A percentile compares a stretch with the other conserved stretches of the same genome.
Evolutionary conservation across 2,888 invertebrate species (phyloP).

Genomic region (Apodemia mormo): DNA sequence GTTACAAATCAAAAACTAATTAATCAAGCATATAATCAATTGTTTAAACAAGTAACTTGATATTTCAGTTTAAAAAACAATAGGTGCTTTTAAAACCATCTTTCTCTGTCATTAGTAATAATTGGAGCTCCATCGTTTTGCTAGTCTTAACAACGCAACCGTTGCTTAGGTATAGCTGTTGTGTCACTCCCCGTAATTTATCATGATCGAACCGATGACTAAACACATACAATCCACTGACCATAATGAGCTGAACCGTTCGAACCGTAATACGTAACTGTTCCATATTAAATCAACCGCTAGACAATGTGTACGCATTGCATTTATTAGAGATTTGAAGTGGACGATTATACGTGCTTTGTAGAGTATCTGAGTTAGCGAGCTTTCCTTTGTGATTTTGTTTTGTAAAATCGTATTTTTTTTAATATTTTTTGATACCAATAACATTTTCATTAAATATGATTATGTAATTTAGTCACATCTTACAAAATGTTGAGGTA

Average conservation of each 20-base stretch:
- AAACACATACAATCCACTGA: conserved; percentile 33
- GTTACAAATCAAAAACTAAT: too few species aligned
- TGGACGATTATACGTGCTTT: too few species aligned
- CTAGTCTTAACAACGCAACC: conserved; percentile 25
- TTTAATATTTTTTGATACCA: too few species aligned
- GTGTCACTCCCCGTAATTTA: conserved; percentile 23
- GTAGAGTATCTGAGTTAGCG: too few species aligned
- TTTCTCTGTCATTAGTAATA: background rate
- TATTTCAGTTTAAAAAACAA: background rate
- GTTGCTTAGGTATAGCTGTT: conserved; percentile 20
- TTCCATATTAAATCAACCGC: conserved; percentile 9
- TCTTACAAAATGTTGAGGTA: too few species aligned
- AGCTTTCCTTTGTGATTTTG: too few species aligned
- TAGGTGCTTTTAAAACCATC: background rate
- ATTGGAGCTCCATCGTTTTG: background rate
- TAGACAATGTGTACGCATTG: conserved; percentile 6
- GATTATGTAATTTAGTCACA: too few species aligned
- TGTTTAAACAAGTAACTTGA: background rate
- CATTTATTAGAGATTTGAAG: background rate
- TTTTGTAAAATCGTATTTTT: too few species aligned
- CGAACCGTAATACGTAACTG: conserved; percentile 30
- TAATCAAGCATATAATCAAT: too few species aligned
- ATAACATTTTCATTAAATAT: too few species aligned
- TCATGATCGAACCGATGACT: conserved; percentile 20
- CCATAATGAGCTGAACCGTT: conserved; percentile 33